Evolutionary conservation across 35 echinoderm and acorn worm genomes (phyloP), one percentile per base, ranked within the genome.

Genomic region (Lytechinus variegatus): DNA sequence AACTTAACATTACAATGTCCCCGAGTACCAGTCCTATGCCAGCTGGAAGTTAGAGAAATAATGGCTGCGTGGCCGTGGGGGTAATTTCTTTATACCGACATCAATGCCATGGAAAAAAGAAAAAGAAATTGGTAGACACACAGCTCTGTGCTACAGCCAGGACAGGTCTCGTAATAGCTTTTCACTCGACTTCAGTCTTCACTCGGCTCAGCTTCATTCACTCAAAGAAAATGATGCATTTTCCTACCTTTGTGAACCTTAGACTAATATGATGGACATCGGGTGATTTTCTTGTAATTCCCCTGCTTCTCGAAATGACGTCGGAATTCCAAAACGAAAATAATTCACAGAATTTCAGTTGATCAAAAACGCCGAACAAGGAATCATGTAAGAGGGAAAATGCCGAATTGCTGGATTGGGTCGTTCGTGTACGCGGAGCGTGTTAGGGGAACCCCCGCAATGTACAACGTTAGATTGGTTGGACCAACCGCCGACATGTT

Each of bases 381-480:
- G 7, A 79, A 79, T 79, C 66, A 24, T 79, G 66, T 79, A 79
- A 79, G 16, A 33, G 9, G 10, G n/a, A 90, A 54, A 90, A 90
- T 90, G 88, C 88, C 88, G 88, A 90, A 12, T 90, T 27, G 88
- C 88, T 29, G 33, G 33, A 44, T 44, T 44, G 33, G 33, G 33
- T 44, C 33, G 33, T 24, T 19, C 12, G 88, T 90, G 52, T 44
- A 33, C 88, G 88, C 28, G 88, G 52, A 90, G 5, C 19, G 66
- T 79, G 4, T 10, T 90, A 90, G 88, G 88, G 88, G 88, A 90
- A 90, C 88, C 88, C 88, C 88, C 88, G 88, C 88, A 90, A 90
- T 90, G 88, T 90, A 90, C 88, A 90, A 52, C 88, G 88, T 90
- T 90, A 21, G 52, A 90, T 54, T 44, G 88, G 88, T 0, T 44